Evolutionary conservation across 1,140 invertebrate genomes (phyloP).

Genomic region (Platorchestia sp.): DNA sequence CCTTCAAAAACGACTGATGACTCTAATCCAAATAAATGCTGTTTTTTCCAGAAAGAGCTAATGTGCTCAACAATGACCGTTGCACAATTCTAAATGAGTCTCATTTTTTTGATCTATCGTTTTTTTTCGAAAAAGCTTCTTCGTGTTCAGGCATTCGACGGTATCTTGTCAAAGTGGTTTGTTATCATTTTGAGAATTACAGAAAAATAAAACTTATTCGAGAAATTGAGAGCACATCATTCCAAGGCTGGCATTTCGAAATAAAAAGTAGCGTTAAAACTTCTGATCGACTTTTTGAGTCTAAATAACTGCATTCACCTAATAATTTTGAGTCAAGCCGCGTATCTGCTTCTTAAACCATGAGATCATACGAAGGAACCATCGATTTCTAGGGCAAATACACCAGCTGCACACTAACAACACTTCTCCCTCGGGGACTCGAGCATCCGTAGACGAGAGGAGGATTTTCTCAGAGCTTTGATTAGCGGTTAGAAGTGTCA

Average conservation of each 20-base stretch:
- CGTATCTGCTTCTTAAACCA: neutral
- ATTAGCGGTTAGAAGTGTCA: neutral
- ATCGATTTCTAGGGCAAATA: neutral
- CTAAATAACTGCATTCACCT: no score
- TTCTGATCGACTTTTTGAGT: neutral
- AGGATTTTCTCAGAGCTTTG: neutral
- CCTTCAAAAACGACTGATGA: neutral
- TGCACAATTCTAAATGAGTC: neutral
- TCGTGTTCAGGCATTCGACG: neutral
- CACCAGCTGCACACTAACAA: neutral
- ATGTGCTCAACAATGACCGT: neutral
- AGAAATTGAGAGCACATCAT: no score
- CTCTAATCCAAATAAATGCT: neutral
- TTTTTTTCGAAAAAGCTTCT: neutral
- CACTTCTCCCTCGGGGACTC: neutral
- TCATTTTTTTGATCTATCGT: neutral
- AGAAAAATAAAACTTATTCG: no score
- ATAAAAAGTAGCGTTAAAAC: neutral
- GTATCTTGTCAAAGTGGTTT: neutral
- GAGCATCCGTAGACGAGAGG: neutral
- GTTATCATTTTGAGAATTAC: no score
- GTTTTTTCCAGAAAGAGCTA: neutral
- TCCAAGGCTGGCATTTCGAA: no score
- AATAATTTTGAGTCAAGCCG: no score
- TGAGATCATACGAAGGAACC: neutral